Conservation (phyloP, 2,888 invertebrate genomes). For the Coleophora flavipennella region DNA sequence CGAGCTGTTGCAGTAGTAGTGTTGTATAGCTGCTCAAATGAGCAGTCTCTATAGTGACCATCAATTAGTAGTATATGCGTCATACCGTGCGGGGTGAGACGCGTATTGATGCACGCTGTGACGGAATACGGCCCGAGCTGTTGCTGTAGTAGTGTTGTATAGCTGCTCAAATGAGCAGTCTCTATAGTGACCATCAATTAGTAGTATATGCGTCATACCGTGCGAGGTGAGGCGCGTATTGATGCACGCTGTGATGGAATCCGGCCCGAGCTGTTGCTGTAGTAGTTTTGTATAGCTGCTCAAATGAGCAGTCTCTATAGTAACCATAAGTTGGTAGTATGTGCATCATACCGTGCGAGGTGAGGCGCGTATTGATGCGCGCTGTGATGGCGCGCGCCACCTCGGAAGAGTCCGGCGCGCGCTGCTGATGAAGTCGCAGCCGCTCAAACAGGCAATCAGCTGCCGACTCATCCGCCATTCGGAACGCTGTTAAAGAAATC, state of each 20-base stretch:
- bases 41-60: too few species aligned
- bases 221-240: slow-evolving; percentile 59
- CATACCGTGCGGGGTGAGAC: slow-evolving; percentile 59
- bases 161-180: too few species aligned
- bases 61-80: too few species aligned
- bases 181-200: background rate
- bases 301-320: too few species aligned
- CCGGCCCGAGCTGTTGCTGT: too few species aligned
- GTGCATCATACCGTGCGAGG: slow-evolving; percentile 47
- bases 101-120: slow-evolving; percentile 54
- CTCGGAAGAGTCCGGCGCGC: slow-evolving; percentile 58
- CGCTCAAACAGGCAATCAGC: slow-evolving; percentile 62
- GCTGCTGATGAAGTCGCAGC: slow-evolving; percentile 54
- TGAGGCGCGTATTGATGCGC: slow-evolving; percentile 54
- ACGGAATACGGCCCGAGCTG: too few species aligned
- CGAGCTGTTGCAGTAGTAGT: too few species aligned
- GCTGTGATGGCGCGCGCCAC: slow-evolving; percentile 57
- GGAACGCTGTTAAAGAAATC: slow-evolving; percentile 35
- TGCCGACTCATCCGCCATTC: slow-evolving; percentile 62
- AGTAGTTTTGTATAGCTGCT: too few species aligned
- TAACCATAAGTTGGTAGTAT: background rate
- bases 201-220: slow-evolving; percentile 26
- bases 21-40: too few species aligned
- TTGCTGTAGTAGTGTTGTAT: too few species aligned
- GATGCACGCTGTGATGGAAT: slow-evolving; percentile 45